Evolutionary conservation across 2,888 invertebrate species (phyloP), one percentile per base, ranked within the genome.

Genomic region (Drosophila setosimentum): DNA sequence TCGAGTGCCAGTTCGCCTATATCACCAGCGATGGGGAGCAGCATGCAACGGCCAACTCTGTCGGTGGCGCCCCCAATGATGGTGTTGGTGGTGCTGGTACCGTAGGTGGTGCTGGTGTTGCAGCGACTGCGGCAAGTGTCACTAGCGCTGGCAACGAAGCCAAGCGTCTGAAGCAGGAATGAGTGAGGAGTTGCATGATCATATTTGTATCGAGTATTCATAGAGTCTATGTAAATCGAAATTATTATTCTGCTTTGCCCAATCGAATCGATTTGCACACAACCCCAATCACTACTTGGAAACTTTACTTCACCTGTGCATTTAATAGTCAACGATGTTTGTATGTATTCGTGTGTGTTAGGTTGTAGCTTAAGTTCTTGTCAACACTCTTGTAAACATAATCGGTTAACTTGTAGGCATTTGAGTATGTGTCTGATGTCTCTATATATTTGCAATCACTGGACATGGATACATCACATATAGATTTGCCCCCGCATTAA

Each of bases 111-210:
- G 50, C 45, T 2, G 21, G 42, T 30, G 51, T 24, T n/a, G 37
- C 16, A 21, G 24, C 54, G n/a, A 29, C 45, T 37, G 48, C 49
- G 53, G 59, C 50, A 61, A 33, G 35, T 45, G 50, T 30, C 21
- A 50, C 16, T 0, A 57, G 35, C 51, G 67, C 68, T 42, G 87
- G 76, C 50, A 87, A 85, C 50, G 87, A 87, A 53, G 84, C 91
- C 24, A 92, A 92, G 62, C 92, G 93, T 33, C 80, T 92, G 74
- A 92, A 92, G 71, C 93, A 92, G 68, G 92, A 92, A 92, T 92
- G 91, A 92, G 89, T 30, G 66, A 37, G 11, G 11, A 49, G 42
- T 55, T n/a, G 55, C n/a, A 42, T 45, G 54, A 29, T 8, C 49
- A 29, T 58, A 45, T 57, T 64, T 55, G 27, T 71, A 61, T 54